Evolutionary conservation across 1,140 invertebrate genomes (phyloP), one percentile per base, ranked within the genome.

Genomic region (Calliphora vicina): DNA sequence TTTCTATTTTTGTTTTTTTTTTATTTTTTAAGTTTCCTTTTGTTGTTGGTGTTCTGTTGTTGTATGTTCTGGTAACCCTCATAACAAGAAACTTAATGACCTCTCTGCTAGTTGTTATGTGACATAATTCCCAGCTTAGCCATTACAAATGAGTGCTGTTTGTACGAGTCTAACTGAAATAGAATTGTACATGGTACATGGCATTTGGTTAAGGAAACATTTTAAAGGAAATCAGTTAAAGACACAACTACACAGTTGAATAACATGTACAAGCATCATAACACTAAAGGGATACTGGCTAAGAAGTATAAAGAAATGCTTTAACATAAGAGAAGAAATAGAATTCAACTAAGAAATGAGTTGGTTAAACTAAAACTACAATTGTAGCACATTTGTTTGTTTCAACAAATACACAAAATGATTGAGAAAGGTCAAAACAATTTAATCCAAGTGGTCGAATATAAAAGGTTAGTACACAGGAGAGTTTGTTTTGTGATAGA

Each of bases 101-200:
- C 73, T 42, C 73, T 76, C 35, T 76, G 73, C 17, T 76, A 35
- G 73, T n/a, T 76, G 73, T 76, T 76, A 76, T 76, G 73, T 76
- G 73, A 76, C 73, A 76, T 76, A 76, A 76, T 76, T 76, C 73
- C 73, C 73, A 76, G 73, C 73, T 76, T 76, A 76, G 73, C 73
- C 73, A 76, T 76, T 76, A 76, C 73, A 76, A 76, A 76, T 76
- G 73, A 57, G 50, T 57, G 50, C 50, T 57, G 50, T 35, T 35
- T 35, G 13, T 57, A 15, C 50, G 1, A n/a, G 13, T 57, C 15
- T 17, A 5, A 15, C 50, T 57, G 50, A 57, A 57, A n/a, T n/a
- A n/a, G n/a, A n/a, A n/a, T n/a, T n/a, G 50, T 57, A 17, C n/a
- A n/a, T 57, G 50, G 1, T 57, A 57, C 50, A 57, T 57, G 50